Base-by-base conservation (phyloP, 2,113 vertebrate genomes). In the Pelusios castaneus region DNA sequence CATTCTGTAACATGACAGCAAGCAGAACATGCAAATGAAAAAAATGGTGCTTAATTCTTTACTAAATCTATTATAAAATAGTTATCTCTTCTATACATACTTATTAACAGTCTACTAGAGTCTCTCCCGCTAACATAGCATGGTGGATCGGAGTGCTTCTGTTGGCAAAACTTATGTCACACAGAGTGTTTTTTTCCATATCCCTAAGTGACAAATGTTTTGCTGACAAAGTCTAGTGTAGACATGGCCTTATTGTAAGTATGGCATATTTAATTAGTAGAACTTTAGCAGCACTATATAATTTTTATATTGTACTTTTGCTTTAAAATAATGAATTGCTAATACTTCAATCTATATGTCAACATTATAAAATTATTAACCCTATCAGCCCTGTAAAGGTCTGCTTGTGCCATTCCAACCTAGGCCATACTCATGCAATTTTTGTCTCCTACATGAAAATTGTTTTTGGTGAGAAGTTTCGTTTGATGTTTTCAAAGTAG, bases 1-100 rank as follows among this genome's bases (percentile, higher is more conserved):
- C 6, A 31, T 38, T 85, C 55, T 92, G 92, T 85, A 90, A 82
- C 29, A 34, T 89, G 80, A 76, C 73, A 58, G 12, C 52, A 49
- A 29, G 73, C 58, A 88, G 17, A 84, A 82, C 84, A 27, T 67
- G 38, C 34, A 63, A 85, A 91, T 49, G n/a, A 82, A 95, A 84
- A n/a, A 10, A 11, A 55, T 90, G 25, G 12, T 60, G 29, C 21
- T 78, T 91, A 21, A 1, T 38, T 27, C 41, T 84, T 45, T 54
- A 80, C 76, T 86, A 38, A 55, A 85, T 31, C 60, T 11, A 80
- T 80, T 87, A 80, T 27, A 67, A 60, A 67, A 51, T 14, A 73
- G 0, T 0, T 25, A 54, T 11, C 77, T 80, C 11, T 38, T 56
- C 3, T 43, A 80, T 4, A 8, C 54, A 55, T 82, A 52, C 17